These are phyloP conservation scores for Lates calcarifer DNA, from an alignment of 2,113 vertebrate species.

Conservation along the genomic window DNA sequence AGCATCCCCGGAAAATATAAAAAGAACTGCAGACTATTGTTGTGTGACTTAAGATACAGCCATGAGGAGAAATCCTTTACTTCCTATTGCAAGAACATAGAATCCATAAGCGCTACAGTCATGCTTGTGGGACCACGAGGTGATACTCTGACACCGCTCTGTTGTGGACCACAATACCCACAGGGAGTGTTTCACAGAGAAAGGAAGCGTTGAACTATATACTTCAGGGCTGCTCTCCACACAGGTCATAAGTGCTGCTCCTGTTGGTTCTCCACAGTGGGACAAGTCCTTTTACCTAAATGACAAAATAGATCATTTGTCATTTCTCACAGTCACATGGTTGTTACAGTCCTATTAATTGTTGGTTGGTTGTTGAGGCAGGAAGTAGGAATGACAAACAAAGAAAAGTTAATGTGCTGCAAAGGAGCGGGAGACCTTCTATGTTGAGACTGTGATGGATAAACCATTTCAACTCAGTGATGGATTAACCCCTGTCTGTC, in stretches of 20 bases:
- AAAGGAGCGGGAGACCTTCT: background rate
- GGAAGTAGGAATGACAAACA: background rate
- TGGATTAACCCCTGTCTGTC: no score
- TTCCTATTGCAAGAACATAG: conserved; percentile 11
- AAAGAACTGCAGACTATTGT: conserved; percentile 21
- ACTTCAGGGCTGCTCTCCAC: background rate
- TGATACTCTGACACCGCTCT: conserved; percentile 12
- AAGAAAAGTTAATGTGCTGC: no score
- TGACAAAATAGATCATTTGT: background rate
- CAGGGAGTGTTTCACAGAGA: conserved; percentile 23
- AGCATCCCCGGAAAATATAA: background rate
- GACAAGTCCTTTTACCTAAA: background rate
- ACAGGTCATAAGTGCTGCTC: background rate
- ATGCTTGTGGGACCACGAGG: background rate
- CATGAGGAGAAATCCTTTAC: conserved; percentile 5
- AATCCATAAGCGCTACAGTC: background rate
- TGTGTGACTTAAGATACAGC: conserved; percentile 18
- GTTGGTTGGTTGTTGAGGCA: background rate
- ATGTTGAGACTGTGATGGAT: background rate
- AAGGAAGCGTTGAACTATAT: background rate
- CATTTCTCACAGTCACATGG: background rate
- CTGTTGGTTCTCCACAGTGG: background rate
- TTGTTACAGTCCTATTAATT: background rate
- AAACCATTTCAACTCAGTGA: background rate
- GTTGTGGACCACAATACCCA: background rate